These are phyloP conservation scores for Acromyrmex heyeri DNA, from an alignment of 1,140 invertebrate species.

Conservation along the genomic window DNA sequence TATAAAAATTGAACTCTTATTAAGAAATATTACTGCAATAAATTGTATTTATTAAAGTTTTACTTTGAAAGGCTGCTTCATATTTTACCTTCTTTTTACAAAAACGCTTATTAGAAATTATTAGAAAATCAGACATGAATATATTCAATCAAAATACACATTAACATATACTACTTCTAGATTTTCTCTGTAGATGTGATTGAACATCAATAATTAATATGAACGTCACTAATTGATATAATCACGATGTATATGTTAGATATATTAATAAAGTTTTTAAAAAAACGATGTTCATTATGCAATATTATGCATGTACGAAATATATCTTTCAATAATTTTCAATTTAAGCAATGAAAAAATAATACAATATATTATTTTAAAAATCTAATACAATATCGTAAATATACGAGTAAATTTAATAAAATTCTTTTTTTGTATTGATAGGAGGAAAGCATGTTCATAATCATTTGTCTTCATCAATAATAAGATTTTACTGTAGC, in stretches of 20 bases:
- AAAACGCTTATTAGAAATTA: background rate
- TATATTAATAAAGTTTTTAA: background rate
- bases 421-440: background rate
- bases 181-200: slow-evolving; percentile 51
- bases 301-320: background rate
- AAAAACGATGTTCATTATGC: too few species aligned
- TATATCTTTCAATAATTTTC: background rate
- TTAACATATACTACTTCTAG: background rate
- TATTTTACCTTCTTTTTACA: slow-evolving; percentile 8
- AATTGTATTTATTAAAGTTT: background rate
- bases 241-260: slow-evolving; percentile 73
- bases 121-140: background rate
- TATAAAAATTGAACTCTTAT: background rate
- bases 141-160: background rate
- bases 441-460: background rate
- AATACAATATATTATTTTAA: background rate
- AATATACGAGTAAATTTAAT: background rate
- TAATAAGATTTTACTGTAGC: too few species aligned
- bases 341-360: slow-evolving; percentile 10
- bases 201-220: slow-evolving; percentile 53
- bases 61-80: slow-evolving; percentile 16
- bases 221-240: slow-evolving; percentile 63
- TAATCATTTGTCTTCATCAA: background rate
- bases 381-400: background rate
- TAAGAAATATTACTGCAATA: slow-evolving; percentile 1